phyloP scores from a whole-genome alignment of 2,797 vertebrate species.

The Leptatherina wallacei region DNA sequence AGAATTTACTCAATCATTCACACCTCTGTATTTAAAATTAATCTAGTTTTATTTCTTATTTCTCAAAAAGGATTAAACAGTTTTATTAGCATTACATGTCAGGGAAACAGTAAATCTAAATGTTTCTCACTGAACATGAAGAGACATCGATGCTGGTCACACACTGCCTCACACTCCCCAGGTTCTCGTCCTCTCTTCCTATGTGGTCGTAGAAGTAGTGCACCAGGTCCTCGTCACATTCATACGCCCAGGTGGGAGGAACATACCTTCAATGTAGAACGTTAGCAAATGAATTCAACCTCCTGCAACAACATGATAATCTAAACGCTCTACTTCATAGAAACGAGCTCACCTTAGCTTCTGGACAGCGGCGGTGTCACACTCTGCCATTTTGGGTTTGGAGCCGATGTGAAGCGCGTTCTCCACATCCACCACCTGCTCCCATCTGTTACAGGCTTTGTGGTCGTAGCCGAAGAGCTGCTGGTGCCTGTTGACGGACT shows the following conservation, averaged over 20 bases:
- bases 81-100: not conserved
- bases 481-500: conserved; percentile 90
- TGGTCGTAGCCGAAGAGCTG: conserved; percentile 96
- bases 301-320: not conserved
- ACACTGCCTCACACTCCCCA: conserved; percentile 95
- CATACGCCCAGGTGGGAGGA: conserved; percentile 94
- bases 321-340: not conserved
- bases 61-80: not conserved
- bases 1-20: not conserved
- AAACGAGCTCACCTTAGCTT: conserved; percentile 87
- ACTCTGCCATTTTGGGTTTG: conserved; percentile 86
- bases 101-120: not conserved
- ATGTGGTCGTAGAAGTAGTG: conserved; percentile 96
- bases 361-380: conserved; percentile 88
- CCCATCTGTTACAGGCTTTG: conserved; percentile 93
- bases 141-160: conserved; percentile 98
- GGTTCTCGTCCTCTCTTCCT: conserved; percentile 95
- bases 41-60: not conserved
- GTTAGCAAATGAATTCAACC: not conserved
- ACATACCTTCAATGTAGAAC: conserved; percentile 82
- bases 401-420: conserved; percentile 89
- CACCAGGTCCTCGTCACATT: conserved; percentile 97
- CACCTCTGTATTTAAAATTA: not conserved
- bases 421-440: conserved; percentile 93
- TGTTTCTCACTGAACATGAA: conserved; percentile 89